A percentile compares a stretch with the other conserved stretches of the same genome.
phyloP scores from a whole-genome alignment of 2,888 invertebrate genomes.

The Drosophila siamana region DNA sequence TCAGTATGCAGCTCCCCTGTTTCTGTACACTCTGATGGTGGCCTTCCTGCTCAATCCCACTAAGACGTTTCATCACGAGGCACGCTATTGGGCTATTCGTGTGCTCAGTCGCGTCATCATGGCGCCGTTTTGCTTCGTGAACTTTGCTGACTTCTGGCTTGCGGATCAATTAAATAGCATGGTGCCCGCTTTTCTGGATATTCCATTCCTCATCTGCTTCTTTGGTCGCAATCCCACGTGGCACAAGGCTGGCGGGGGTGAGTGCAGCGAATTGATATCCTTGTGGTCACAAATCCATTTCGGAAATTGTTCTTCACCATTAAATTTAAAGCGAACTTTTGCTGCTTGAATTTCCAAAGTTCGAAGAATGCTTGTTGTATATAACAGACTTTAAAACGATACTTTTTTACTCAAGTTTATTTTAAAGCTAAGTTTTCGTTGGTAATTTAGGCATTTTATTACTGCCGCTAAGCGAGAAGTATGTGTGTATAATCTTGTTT shows the following conservation, averaged over 20 bases:
- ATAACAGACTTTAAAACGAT: not conserved
- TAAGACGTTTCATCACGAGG: slow-evolving; percentile 90
- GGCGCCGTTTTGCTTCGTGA: slow-evolving; percentile 92
- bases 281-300: not conserved
- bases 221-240: slow-evolving; percentile 88
- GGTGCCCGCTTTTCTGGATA: slow-evolving; percentile 90
- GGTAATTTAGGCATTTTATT: not conserved
- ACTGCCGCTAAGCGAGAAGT: not conserved
- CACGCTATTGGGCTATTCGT: slow-evolving; percentile 90
- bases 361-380: too few relatives aligned
- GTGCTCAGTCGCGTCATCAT: slow-evolving; percentile 88
- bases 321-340: not conserved
- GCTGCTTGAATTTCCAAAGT: not conserved
- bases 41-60: slow-evolving; percentile 92
- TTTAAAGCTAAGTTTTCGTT: not conserved
- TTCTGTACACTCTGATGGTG: slow-evolving; percentile 89
- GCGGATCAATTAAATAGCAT: slow-evolving; percentile 94
- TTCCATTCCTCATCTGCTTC: slow-evolving; percentile 92
- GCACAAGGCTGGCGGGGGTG: slow-evolving; percentile 85
- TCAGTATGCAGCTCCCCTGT: slow-evolving; percentile 91
- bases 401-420: not conserved
- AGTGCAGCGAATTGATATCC: slow-evolving; percentile 33
- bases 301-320: not conserved
- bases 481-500: not conserved
- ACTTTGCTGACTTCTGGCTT: slow-evolving; percentile 94